Percentiles rank a stretch among this genome's conserved stretches.
Conservation (phyloP, 2,797 vertebrate species). For the Notolabrus celidotus region DNA sequence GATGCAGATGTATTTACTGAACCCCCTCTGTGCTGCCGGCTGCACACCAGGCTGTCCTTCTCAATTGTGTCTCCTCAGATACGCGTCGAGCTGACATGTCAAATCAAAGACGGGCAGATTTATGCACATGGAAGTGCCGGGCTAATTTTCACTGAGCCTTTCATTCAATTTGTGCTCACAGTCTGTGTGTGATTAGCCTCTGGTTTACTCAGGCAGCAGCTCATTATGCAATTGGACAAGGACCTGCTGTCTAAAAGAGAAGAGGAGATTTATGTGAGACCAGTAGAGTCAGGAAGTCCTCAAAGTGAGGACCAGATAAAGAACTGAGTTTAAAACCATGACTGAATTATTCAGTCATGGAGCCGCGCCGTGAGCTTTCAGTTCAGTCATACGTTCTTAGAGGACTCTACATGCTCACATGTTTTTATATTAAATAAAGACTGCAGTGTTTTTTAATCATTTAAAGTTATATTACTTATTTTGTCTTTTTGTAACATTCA, state of each 20-base stretch:
- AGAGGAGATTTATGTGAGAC: neutral
- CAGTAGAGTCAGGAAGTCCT: conserved; percentile 13
- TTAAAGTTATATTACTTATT: too few relatives aligned
- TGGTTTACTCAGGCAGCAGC: conserved; percentile 41
- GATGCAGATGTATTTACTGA: conserved; percentile 54
- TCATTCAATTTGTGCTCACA: conserved; percentile 45
- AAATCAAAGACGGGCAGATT: conserved; percentile 45
- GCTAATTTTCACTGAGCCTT: conserved; percentile 29
- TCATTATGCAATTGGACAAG: conserved; percentile 30
- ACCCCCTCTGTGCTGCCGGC: conserved; percentile 18
- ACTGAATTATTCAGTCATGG: too few relatives aligned
- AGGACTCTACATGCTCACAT: too few relatives aligned
- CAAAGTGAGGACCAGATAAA: neutral
- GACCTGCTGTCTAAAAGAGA: neutral
- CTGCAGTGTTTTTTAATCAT: too few relatives aligned
- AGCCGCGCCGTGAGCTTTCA: too few relatives aligned
- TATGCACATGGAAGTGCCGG: conserved; percentile 27
- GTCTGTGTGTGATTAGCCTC: conserved; percentile 45
- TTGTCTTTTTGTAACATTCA: too few relatives aligned
- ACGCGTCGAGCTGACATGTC: conserved; percentile 22
- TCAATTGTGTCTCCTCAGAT: conserved; percentile 39
- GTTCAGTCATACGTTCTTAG: too few relatives aligned
- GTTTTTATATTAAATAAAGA: too few relatives aligned
- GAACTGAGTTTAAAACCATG: too few relatives aligned
- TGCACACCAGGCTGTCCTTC: conserved; percentile 51